Base-by-base conservation (phyloP, 2,888 invertebrate genomes). In the Apodemia mormo region DNA sequence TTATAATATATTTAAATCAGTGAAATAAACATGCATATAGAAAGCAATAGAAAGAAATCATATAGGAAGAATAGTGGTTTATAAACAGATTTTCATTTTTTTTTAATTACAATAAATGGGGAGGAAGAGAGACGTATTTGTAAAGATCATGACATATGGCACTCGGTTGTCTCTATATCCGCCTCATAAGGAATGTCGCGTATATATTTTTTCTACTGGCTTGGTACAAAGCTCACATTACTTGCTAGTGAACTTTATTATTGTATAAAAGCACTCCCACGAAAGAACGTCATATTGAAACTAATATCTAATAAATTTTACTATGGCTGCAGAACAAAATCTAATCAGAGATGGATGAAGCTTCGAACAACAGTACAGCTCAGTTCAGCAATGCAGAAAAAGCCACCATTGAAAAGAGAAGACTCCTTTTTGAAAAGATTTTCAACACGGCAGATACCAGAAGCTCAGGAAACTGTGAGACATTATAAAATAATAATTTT, bases 331-430 rank as follows among this genome's bases (percentile, higher is more conserved):
- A 97, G 97, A 95, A 97, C 97, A 85, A 97, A 97, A 89, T 97
- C 98, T 85, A 98, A 98, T 91, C 97, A 98, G 87, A 95, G 98
- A 93, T 99, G 99, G 97, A 97, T 98, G 96, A 98, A 99, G 91
- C 94, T 99, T 76, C 95, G 98, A 78, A 98, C 98, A 70, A 98
- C 98, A 67, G 98, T 98, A 80, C 98, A 98, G 91, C 94, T 98
- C 82, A 97, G 97, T 78, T 97, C 97, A 74, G 98, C 98, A 69
- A 95, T 96, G 74, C 97, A 97, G 92, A 97, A 97, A 94, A 98
- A 98, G 88, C 97, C 97, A 72, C 97, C 97, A 65, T 92, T 97
- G 85, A 98, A 97, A 90, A 95, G 97, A 78, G 98, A 97, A 94
- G 98, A 97, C 88, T 98, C 97, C 66, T 99, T 99, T 89, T 94